Conservation (phyloP, 2,888 invertebrate species). For the Ramazzottius varieornatus region DNA sequence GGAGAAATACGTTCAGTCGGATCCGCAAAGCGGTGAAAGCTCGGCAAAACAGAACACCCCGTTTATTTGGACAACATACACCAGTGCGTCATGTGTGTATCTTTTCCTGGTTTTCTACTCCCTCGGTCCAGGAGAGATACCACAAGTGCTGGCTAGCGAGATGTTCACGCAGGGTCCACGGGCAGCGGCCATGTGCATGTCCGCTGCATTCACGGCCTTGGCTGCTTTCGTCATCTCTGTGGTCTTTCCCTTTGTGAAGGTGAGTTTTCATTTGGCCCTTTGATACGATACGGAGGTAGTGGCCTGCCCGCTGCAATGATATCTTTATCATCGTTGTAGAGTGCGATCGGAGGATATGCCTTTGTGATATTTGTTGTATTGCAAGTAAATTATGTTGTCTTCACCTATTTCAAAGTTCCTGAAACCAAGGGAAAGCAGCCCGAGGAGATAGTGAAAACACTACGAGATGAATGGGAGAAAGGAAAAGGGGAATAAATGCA, state of each 20-base stretch:
- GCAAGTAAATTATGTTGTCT: background rate
- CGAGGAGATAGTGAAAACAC: background rate
- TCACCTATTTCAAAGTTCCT: background rate
- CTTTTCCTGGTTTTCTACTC: too few species aligned
- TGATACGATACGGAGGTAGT: background rate
- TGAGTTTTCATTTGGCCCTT: background rate
- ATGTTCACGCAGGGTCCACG: conserved; percentile 1
- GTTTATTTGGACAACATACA: too few species aligned
- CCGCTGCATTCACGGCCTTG: background rate
- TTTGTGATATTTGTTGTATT: background rate
- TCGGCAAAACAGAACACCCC: background rate
- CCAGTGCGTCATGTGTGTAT: too few species aligned
- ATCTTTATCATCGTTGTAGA: background rate
- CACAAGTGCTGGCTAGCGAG: background rate
- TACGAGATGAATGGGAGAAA: too few species aligned
- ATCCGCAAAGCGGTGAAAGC: conserved; percentile 3
- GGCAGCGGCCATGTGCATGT: background rate
- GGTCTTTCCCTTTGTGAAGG: background rate
- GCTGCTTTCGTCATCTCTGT: background rate
- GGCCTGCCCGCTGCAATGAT: background rate
- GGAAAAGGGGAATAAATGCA: too few species aligned
- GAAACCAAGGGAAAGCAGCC: background rate
- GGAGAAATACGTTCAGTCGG: background rate
- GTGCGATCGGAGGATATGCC: background rate
- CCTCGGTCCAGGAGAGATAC: background rate